These are phyloP conservation scores for Polydrusus cervinus DNA, from an alignment of 2,888 invertebrate genomes.

Conservation along the genomic window DNA sequence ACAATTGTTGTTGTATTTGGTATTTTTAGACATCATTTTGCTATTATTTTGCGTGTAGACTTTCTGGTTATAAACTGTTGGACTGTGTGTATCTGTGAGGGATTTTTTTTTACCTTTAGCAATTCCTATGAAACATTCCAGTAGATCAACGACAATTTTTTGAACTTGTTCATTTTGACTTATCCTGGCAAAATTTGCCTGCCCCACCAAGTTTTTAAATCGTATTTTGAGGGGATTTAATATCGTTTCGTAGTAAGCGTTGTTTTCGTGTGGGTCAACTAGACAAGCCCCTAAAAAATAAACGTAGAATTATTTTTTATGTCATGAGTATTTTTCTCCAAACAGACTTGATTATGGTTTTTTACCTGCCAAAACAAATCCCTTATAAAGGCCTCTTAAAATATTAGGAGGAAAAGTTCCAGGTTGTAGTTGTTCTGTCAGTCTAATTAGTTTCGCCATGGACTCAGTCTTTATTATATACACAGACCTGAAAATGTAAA, in stretches of 20 bases:
- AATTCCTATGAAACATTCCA: conserved; percentile 85
- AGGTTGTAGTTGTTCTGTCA: conserved; percentile 73
- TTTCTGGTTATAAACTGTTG: too few relatives aligned
- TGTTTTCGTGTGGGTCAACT: conserved; percentile 63
- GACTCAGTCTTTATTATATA: conserved; percentile 75
- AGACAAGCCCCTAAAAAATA: conserved; percentile 73
- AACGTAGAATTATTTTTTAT: not conserved
- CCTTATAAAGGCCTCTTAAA: conserved; percentile 65
- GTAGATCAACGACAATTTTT: conserved; percentile 80
- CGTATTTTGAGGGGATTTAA: conserved; percentile 72
- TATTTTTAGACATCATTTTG: too few relatives aligned
- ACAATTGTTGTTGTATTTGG: too few relatives aligned
- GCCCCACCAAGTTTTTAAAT: conserved; percentile 74
- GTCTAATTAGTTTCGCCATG: conserved; percentile 73
- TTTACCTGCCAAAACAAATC: conserved; percentile 48
- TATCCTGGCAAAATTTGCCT: conserved; percentile 73
- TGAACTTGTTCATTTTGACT: conserved; percentile 79
- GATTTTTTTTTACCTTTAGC: conserved; percentile 75
- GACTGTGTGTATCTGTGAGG: too few relatives aligned
- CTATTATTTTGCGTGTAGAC: too few relatives aligned
- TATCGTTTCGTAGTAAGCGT: conserved; percentile 69
- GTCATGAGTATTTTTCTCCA: not conserved
- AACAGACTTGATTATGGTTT: not conserved
- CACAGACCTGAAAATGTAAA: conserved; percentile 69
- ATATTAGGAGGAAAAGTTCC: conserved; percentile 75